phyloP scores from a whole-genome alignment of 2,888 invertebrate species.

The Teinopalpus imperialis region DNA sequence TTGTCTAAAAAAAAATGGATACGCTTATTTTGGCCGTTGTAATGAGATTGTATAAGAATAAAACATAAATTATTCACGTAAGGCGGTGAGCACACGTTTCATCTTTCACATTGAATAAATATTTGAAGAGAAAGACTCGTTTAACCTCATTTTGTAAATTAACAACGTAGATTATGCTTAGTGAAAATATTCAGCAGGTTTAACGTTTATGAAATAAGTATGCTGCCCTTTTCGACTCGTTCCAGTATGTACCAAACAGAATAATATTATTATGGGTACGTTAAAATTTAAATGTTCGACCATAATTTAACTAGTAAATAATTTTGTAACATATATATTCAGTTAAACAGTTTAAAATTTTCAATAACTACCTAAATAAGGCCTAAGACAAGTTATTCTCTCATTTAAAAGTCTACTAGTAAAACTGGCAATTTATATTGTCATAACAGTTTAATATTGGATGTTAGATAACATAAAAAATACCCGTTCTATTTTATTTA shows the following conservation, averaged over 20 bases:
- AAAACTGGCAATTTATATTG: too few relatives aligned
- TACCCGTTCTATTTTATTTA: too few relatives aligned
- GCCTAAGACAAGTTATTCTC: too few relatives aligned
- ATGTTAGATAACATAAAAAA: too few relatives aligned
- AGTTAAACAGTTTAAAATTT: background rate
- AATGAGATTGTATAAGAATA: conserved; percentile 53
- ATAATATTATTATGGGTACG: conserved; percentile 16
- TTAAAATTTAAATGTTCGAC: conserved; percentile 13
- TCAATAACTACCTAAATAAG: too few relatives aligned
- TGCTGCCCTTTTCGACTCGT: conserved; percentile 25
- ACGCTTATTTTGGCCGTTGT: conserved; percentile 45
- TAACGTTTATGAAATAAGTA: conserved; percentile 25
- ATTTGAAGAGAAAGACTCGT: conserved; percentile 52
- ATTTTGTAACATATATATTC: conserved; percentile 9
- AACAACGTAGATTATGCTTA: conserved; percentile 48
- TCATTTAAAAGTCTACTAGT: too few relatives aligned
- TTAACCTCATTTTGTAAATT: conserved; percentile 58
- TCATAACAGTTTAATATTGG: too few relatives aligned
- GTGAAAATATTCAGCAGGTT: conserved; percentile 35
- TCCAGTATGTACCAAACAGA: conserved; percentile 24
- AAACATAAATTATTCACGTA: conserved; percentile 73
- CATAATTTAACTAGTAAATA: conserved; percentile 9
- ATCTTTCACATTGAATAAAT: conserved; percentile 65
- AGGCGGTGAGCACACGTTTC: conserved; percentile 57
- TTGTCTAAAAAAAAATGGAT: conserved; percentile 41